Conservation (phyloP, 2,113 vertebrate species). For the Epinephelus moara region DNA sequence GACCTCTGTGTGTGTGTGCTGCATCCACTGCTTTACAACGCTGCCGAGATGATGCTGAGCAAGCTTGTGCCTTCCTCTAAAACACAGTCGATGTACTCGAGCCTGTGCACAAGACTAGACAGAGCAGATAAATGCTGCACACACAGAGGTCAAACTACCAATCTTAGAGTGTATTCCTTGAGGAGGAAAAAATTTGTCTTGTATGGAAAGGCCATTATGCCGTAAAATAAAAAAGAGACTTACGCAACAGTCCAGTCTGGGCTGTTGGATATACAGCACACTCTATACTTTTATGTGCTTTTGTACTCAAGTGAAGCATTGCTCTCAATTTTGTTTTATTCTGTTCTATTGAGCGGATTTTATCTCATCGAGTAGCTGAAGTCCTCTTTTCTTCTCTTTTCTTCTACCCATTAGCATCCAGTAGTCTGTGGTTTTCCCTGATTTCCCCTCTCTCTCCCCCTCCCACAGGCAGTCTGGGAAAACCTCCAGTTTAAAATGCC, state of each 20-base stretch:
- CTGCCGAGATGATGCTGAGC: conserved; percentile 42
- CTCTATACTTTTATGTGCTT: conserved; percentile 23
- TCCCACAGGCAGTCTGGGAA: conserved; percentile 63
- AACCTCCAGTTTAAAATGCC: conserved; percentile 70
- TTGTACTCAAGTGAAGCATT: conserved; percentile 40
- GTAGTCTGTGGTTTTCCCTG: conserved; percentile 50
- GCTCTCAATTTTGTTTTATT: conserved; percentile 35
- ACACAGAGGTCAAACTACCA: conserved; percentile 45
- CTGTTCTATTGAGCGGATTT: not conserved
- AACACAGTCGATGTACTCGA: conserved; percentile 17
- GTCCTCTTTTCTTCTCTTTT: conserved; percentile 12
- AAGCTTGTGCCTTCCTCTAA: conserved; percentile 22
- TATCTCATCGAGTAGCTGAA: not conserved
- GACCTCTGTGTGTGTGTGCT: conserved; percentile 22
- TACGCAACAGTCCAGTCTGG: conserved; percentile 26
- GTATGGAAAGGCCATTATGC: conserved; percentile 43
- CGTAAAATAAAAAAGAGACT: conserved; percentile 45
- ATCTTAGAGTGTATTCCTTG: conserved; percentile 24
- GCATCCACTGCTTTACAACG: conserved; percentile 22
- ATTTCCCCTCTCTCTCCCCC: conserved; percentile 21
- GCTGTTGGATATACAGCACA: conserved; percentile 8
- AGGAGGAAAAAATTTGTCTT: conserved; percentile 5
- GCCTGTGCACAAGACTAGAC: conserved; percentile 17
- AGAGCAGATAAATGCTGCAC: conserved; percentile 40
- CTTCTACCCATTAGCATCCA: conserved; percentile 28